phyloP scores from a whole-genome alignment of 1,140 invertebrate species.

The Hylaeus anthracinus region DNA sequence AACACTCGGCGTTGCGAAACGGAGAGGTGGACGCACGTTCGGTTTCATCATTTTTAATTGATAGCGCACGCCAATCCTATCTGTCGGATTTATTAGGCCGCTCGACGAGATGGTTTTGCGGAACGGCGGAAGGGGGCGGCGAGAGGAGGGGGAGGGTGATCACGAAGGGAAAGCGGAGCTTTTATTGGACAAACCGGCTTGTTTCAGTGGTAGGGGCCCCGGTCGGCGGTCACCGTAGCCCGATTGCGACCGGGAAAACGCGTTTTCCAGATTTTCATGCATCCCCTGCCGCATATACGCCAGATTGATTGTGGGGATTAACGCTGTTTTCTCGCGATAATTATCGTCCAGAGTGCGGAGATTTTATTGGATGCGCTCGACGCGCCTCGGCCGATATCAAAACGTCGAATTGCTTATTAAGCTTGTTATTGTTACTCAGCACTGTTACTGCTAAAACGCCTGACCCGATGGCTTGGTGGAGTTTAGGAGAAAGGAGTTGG shows the following conservation, averaged over 20 bases:
- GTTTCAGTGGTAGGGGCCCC: slow-evolving; percentile 46
- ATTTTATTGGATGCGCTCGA: slow-evolving; percentile 42
- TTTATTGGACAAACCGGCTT: slow-evolving; percentile 62
- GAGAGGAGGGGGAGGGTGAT: slow-evolving; percentile 41
- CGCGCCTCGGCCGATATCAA: slow-evolving; percentile 40
- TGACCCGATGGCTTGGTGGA: neutral
- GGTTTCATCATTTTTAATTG: slow-evolving; percentile 79
- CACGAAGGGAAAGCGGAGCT: slow-evolving; percentile 47
- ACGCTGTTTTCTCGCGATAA: slow-evolving; percentile 49
- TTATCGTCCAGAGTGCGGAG: slow-evolving; percentile 42
- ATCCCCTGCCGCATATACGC: neutral
- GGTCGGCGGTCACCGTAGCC: slow-evolving; percentile 57
- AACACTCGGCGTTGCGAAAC: slow-evolving; percentile 11
- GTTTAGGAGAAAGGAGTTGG: too few species aligned
- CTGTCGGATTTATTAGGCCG: slow-evolving; percentile 75
- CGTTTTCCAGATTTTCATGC: slow-evolving; percentile 63
- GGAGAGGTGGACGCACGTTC: slow-evolving; percentile 53
- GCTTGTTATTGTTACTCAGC: slow-evolving; percentile 36
- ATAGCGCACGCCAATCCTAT: slow-evolving; percentile 74
- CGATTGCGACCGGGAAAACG: slow-evolving; percentile 60
- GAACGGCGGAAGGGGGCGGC: slow-evolving; percentile 43
- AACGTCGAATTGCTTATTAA: slow-evolving; percentile 48
- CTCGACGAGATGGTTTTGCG: slow-evolving; percentile 66
- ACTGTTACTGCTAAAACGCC: neutral
- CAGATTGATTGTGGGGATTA: slow-evolving; percentile 49